Percentiles rank a stretch among this genome's conserved stretches.
These are phyloP conservation scores for Sebastolobus altivelis DNA, from an alignment of 2,797 vertebrate genomes.

Conservation along the genomic window DNA sequence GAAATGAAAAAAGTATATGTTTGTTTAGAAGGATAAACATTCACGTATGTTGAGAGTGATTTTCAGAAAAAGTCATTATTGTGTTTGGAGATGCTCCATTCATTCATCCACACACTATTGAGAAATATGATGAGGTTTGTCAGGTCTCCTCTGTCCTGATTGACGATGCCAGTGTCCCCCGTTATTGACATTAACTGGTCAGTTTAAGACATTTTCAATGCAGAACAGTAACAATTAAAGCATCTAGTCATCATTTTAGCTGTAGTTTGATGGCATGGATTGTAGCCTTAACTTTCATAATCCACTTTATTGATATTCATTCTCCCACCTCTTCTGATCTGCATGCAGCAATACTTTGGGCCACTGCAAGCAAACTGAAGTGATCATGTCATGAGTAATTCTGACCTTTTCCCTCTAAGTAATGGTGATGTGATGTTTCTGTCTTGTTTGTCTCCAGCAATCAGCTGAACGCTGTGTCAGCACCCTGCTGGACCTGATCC, in stretches of 20 bases:
- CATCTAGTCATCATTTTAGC: not conserved
- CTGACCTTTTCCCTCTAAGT: not conserved
- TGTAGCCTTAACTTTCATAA: too few relatives aligned
- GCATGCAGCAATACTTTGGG: not conserved
- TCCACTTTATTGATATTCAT: not conserved
- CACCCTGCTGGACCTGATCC: slow-evolving; percentile 96
- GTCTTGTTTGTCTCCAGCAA: slow-evolving; percentile 84
- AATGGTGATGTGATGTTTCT: not conserved
- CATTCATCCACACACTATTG: not conserved
- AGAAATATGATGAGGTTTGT: not conserved
- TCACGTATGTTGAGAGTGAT: not conserved
- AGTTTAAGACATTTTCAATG: not conserved
- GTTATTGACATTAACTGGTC: not conserved
- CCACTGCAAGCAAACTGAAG: not conserved
- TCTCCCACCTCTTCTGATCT: not conserved
- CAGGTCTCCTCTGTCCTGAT: not conserved
- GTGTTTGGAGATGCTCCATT: not conserved
- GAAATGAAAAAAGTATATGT: too few relatives aligned
- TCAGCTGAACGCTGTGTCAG: slow-evolving; percentile 97
- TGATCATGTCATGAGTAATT: not conserved
- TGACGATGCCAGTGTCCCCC: not conserved
- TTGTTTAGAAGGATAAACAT: too few relatives aligned
- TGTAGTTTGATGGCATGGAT: not conserved
- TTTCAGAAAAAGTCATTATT: not conserved
- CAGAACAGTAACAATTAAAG: not conserved